A percentile compares a stretch with the other conserved stretches of the same genome.
These are phyloP conservation scores for Dasyprocta punctata DNA, from an alignment of 2,113 vertebrate genomes.

Conservation along the genomic window DNA sequence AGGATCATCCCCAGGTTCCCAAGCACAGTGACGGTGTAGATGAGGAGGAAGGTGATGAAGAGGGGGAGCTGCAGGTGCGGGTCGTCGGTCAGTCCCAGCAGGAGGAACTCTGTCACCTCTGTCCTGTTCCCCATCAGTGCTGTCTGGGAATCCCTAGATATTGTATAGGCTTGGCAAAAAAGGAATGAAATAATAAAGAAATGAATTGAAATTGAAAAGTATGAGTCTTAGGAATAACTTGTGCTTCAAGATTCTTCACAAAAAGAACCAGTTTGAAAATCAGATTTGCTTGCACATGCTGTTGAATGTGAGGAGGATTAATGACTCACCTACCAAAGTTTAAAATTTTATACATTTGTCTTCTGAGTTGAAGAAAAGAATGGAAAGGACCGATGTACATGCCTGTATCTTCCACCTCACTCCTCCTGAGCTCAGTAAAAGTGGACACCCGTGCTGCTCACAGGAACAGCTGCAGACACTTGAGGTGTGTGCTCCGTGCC, in stretches of 20 bases:
- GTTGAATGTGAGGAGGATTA: background rate
- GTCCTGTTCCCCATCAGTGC: background rate
- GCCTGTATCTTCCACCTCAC: background rate
- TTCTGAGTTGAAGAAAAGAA: background rate
- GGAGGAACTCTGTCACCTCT: background rate
- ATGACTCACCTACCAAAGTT: background rate
- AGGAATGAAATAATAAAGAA: background rate
- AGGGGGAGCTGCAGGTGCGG: background rate
- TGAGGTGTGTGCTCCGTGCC: no score
- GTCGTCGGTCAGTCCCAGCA: background rate
- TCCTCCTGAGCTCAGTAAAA: background rate
- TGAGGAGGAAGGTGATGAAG: background rate
- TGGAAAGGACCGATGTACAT: background rate
- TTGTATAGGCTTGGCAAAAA: background rate
- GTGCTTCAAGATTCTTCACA: background rate
- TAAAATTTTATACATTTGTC: background rate
- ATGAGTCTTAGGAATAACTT: background rate
- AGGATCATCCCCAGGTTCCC: background rate
- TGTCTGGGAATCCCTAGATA: background rate
- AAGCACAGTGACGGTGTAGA: background rate
- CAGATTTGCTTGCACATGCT: background rate
- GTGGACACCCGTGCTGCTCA: no score
- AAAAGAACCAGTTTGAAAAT: background rate
- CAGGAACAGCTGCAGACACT: no score
- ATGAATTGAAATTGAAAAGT: background rate